A percentile compares a stretch with the other conserved stretches of the same genome.
These are phyloP conservation scores for Acleris emargana DNA, from an alignment of 2,888 invertebrate species.

Conservation along the genomic window DNA sequence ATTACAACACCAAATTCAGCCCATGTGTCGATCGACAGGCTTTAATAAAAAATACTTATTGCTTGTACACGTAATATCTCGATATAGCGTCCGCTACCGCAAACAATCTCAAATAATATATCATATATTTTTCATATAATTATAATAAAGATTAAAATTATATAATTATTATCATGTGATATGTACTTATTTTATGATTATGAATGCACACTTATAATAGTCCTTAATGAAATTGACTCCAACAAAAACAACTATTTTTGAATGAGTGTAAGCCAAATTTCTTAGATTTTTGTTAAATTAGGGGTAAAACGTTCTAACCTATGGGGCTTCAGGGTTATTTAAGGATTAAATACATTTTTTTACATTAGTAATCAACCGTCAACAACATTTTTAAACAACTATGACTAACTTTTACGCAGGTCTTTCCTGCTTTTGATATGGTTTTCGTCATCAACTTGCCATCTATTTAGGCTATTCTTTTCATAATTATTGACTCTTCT, in stretches of 20 bases:
- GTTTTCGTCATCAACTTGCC: not conserved
- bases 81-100: conserved; percentile 67
- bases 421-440: conserved; percentile 12
- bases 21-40: conserved; percentile 69
- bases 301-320: conserved; percentile 53
- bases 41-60: conserved; percentile 79
- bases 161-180: conserved; percentile 49
- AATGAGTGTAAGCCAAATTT: conserved; percentile 63
- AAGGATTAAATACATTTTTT: conserved; percentile 73
- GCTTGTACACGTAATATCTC: conserved; percentile 82
- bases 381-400: conserved; percentile 73
- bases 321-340: conserved; percentile 62
- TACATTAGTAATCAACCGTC: conserved; percentile 67
- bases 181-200: conserved; percentile 43
- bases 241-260: conserved; percentile 39
- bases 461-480: not conserved
- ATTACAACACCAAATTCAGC: conserved; percentile 77
- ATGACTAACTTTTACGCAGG: conserved; percentile 42
- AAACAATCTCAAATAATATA: conserved; percentile 74
- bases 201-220: conserved; percentile 36
- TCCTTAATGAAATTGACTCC: conserved; percentile 41
- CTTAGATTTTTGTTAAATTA: conserved; percentile 46
- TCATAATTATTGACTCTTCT: conserved; percentile 4
- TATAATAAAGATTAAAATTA: conserved; percentile 48
- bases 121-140: conserved; percentile 49